Percentiles rank a stretch among this genome's conserved stretches.
phyloP scores from a whole-genome alignment of 2,113 vertebrate genomes.

The Atherinomorus stipes region DNA sequence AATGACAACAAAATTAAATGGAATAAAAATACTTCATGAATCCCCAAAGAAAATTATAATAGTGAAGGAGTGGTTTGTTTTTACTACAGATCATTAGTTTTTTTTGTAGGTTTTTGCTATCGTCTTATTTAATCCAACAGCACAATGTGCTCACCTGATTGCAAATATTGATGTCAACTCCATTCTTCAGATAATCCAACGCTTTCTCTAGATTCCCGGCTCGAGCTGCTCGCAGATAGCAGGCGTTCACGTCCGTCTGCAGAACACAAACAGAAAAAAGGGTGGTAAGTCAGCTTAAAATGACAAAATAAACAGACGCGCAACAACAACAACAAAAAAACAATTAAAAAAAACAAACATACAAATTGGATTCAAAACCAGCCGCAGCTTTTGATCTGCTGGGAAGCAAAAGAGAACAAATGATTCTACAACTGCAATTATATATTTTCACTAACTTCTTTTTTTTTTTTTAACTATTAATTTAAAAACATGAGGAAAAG shows the following conservation, averaged over 20 bases:
- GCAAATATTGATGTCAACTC: conserved; percentile 98
- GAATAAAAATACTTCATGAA: too few species aligned
- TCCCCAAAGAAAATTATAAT: too few species aligned
- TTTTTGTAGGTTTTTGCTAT: too few species aligned
- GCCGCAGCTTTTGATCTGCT: too few species aligned
- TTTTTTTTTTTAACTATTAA: background rate
- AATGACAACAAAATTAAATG: too few species aligned
- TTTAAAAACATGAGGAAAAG: background rate
- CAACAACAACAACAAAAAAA: too few species aligned
- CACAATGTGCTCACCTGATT: conserved; percentile 87
- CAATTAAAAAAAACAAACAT: background rate
- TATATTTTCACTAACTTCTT: background rate
- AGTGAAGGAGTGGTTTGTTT: too few species aligned
- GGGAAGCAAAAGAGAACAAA: too few species aligned
- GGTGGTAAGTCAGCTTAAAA: background rate
- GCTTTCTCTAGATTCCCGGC: conserved; percentile 97
- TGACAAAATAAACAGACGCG: background rate
- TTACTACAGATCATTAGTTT: too few species aligned
- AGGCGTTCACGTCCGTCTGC: conserved; percentile 96
- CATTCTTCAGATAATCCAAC: conserved; percentile 96
- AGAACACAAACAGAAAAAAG: conserved; percentile 1
- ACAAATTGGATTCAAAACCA: too few species aligned
- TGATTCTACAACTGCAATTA: background rate
- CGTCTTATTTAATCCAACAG: background rate
- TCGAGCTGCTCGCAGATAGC: conserved; percentile 94